These are phyloP conservation scores for Pluvianellus socialis DNA, from an alignment of 2,113 vertebrate genomes.

Conservation along the genomic window DNA sequence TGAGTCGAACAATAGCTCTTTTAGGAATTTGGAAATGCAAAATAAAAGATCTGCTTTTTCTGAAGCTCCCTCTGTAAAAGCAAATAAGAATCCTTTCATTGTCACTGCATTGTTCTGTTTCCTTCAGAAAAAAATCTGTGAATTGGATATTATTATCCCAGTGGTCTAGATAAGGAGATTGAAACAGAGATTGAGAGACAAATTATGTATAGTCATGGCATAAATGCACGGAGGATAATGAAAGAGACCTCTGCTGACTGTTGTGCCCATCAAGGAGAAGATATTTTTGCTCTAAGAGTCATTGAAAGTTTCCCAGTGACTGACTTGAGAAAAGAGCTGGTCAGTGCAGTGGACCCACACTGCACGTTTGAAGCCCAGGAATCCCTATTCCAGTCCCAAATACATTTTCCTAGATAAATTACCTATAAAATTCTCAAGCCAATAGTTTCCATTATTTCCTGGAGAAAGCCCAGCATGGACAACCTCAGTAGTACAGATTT, in stretches of 20 bases:
- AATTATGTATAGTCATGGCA: neutral
- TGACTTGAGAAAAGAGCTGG: neutral
- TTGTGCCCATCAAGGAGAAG: neutral
- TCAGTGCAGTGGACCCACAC: neutral
- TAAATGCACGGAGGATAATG: neutral
- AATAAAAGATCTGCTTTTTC: neutral
- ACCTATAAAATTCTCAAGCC: neutral
- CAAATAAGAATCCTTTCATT: constrained; percentile 9
- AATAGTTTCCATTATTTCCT: neutral
- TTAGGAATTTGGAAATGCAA: neutral
- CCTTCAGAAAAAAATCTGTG: neutral
- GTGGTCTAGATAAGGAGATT: neutral
- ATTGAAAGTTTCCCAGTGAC: neutral
- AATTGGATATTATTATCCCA: neutral
- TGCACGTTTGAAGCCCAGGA: neutral
- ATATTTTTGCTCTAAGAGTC: neutral
- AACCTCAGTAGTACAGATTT: neutral
- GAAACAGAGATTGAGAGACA: neutral
- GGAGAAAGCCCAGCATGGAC: neutral
- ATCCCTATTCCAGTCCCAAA: neutral
- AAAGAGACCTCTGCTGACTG: neutral
- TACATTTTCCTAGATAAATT: neutral
- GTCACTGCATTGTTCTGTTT: neutral
- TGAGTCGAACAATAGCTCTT: neutral
- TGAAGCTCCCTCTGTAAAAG: neutral